These are phyloP conservation scores for Euglossa dilemma DNA, from an alignment of 1,140 invertebrate genomes.

Conservation along the genomic window DNA sequence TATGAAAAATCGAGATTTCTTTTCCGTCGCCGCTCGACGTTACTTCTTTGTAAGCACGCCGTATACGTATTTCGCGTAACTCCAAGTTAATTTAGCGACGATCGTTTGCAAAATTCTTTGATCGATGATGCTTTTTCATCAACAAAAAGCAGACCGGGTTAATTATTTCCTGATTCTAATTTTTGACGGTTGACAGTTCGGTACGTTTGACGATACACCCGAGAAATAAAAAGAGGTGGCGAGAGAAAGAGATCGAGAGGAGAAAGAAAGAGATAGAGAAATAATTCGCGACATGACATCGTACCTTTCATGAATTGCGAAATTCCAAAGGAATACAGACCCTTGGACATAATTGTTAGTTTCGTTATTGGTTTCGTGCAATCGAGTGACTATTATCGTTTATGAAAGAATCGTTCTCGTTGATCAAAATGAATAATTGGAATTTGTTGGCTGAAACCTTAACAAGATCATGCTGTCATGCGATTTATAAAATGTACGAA, in stretches of 20 bases:
- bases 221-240: conserved; percentile 40
- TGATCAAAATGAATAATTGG: conserved; percentile 18
- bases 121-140: not conserved
- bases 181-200: conserved; percentile 48
- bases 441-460: conserved; percentile 47
- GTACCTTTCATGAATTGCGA: conserved; percentile 51
- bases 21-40: conserved; percentile 26
- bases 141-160: not conserved
- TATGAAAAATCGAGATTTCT: conserved; percentile 1
- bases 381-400: conserved; percentile 13
- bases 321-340: conserved; percentile 40
- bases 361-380: not conserved
- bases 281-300: conserved; percentile 52
- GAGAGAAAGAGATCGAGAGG: conserved; percentile 24
- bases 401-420: conserved; percentile 16
- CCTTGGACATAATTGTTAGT: conserved; percentile 21
- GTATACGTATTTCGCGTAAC: conserved; percentile 30
- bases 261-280: conserved; percentile 30
- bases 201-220: conserved; percentile 37
- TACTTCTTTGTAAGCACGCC: conserved; percentile 39
- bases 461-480: conserved; percentile 50
- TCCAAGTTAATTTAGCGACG: conserved; percentile 21
- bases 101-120: conserved; percentile 17
- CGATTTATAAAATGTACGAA: conserved; percentile 31
- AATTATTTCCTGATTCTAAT: conserved; percentile 32